These are phyloP conservation scores for Lottia gigantea DNA, from an alignment of 2,888 invertebrate species.

Conservation along the genomic window DNA sequence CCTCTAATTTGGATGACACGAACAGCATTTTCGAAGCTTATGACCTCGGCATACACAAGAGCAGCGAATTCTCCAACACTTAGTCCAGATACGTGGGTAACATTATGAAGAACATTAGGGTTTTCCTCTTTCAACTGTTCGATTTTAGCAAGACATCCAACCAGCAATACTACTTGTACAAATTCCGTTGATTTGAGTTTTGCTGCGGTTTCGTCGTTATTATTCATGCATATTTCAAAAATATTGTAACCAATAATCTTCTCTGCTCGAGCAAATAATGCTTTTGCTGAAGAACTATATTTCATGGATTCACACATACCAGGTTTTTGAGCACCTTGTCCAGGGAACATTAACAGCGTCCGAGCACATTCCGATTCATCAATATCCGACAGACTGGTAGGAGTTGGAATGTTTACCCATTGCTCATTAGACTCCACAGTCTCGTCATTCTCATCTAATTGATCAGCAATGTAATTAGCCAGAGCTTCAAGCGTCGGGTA, in stretches of 20 bases:
- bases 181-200: conserved; percentile 2
- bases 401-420: neutral
- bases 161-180: conserved; percentile 10
- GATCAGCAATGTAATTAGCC: conserved; percentile 9
- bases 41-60: conserved; percentile 16
- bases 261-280: neutral
- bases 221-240: neutral
- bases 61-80: conserved; percentile 22
- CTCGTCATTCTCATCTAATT: neutral
- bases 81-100: conserved; percentile 19
- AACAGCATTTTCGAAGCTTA: conserved; percentile 19
- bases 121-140: conserved; percentile 17
- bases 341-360: neutral
- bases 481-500: conserved; percentile 14
- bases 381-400: neutral
- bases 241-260: neutral
- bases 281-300: neutral
- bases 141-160: conserved; percentile 18
- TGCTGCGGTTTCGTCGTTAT: neutral
- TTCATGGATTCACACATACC: conserved; percentile 5
- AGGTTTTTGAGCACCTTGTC: conserved; percentile 3
- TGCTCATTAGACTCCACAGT: neutral
- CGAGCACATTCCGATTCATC: neutral
- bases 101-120: neutral
- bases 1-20: conserved; percentile 14